Base-by-base conservation (phyloP, 1,140 invertebrate genomes). In the Drosophila tani region DNA sequence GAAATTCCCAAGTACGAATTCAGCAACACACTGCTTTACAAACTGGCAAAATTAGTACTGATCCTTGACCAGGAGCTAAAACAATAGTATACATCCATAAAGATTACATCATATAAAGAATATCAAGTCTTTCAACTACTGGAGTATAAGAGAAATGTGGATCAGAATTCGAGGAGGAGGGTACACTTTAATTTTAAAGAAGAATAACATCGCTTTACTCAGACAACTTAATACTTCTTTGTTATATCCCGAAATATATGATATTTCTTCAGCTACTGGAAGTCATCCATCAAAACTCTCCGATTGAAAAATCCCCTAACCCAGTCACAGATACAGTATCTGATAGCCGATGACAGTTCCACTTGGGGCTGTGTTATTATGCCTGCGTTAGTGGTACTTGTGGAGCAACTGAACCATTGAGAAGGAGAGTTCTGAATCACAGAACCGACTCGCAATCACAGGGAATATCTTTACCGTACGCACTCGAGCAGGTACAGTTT, bases 401-500 rank as follows among this genome's bases (percentile, higher is more conserved):
- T 17, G 38, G 17, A 29, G 32, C 50, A 70, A 56, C 64, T 69
- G 67, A 70, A 68, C 63, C 67, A 70, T 70, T 68, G 38, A 55
- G 60, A 24, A 45, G 60, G 41, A 45, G 67, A 45, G 62, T 67
- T 69, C 66, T 43, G 67, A 53, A 55, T 70, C 62, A 53, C 50
- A 35, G 51, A 57, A 46, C 38, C 35, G 46, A 68, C 14, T 50
- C 1, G 46, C 21, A 57, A 49, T 40, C 46, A 64, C 46, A 15
- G 63, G 41, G 50, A 58, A 46, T 81, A 74, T 81, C 55, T 76
- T 64, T 81, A 70, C 38, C 60, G 55, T 56, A 81, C 79, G 73
- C 79, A 65, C 71, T 81, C 55, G 58, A 75, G 47, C 76, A 78
- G 51, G 82, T 86, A 86, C 83, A 86, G 83, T 86, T 83, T 41